phyloP scores from a whole-genome alignment of 2,797 vertebrate species.

The Hybognathus amarus region DNA sequence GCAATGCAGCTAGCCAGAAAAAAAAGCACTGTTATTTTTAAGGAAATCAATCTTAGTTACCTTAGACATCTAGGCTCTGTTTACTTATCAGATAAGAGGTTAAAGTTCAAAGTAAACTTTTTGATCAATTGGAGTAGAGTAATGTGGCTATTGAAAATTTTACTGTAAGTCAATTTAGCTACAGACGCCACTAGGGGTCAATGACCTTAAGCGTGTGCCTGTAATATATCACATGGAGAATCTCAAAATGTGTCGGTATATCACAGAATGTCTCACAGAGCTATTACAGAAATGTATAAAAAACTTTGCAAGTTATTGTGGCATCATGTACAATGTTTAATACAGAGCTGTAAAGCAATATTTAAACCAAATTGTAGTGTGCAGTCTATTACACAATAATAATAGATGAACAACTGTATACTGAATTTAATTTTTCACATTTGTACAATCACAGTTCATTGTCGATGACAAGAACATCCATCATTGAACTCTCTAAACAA shows the following conservation, averaged over 20 bases:
- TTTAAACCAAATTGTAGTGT: background rate
- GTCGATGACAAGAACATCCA: background rate
- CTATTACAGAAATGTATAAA: background rate
- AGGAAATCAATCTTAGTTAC: slow-evolving; percentile 50
- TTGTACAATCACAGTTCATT: background rate
- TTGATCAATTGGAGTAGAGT: slow-evolving; percentile 2
- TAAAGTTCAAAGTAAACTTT: slow-evolving; percentile 52
- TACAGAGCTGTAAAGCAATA: background rate
- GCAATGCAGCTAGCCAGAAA: slow-evolving; percentile 48
- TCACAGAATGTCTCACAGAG: background rate
- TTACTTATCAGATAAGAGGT: slow-evolving; percentile 47
- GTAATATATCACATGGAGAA: slow-evolving; percentile 1
- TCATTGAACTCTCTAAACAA: background rate
- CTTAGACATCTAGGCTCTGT: slow-evolving; percentile 44
- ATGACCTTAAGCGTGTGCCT: background rate
- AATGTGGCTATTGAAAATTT: background rate
- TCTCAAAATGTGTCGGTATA: background rate
- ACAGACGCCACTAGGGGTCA: background rate
- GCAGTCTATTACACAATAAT: background rate
- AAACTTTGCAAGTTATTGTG: background rate
- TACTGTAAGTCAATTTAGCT: slow-evolving; percentile 8
- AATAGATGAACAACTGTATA: background rate
- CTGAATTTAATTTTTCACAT: background rate
- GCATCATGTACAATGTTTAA: background rate
- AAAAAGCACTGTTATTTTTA: slow-evolving; percentile 30